Conservation (phyloP, 2,888 invertebrate species). For the Platycnemis pennipes region DNA sequence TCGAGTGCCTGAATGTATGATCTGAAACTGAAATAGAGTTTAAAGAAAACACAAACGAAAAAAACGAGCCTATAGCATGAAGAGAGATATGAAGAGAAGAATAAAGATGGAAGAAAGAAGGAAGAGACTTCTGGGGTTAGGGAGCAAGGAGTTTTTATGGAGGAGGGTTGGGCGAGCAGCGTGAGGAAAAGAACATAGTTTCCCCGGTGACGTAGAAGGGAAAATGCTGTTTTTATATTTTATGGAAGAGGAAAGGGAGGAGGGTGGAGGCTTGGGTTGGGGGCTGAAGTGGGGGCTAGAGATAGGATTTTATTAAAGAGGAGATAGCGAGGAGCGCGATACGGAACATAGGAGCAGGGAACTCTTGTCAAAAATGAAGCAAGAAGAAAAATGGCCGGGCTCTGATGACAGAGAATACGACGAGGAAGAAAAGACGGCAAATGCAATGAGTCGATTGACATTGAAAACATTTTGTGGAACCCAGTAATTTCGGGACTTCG, state of each 20-base stretch:
- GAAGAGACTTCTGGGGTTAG: not conserved
- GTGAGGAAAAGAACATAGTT: conserved; percentile 6
- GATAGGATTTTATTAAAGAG: conserved; percentile 52
- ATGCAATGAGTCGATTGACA: not conserved
- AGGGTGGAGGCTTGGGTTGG: not conserved
- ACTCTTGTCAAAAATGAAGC: not conserved
- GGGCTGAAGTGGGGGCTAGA: not conserved
- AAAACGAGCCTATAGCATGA: not conserved
- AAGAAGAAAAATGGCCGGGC: not conserved
- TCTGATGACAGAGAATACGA: not conserved
- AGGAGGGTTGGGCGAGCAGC: not conserved
- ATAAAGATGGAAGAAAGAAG: not conserved
- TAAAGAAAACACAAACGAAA: not conserved
- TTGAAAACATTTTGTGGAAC: not conserved
- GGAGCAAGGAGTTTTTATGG: not conserved
- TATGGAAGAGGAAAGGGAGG: not conserved
- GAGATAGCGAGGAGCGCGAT: conserved; percentile 37
- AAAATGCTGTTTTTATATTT: conserved; percentile 31
- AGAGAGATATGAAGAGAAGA: not conserved
- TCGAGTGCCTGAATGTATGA: not conserved
- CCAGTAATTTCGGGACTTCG: not conserved
- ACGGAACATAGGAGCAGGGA: not conserved
- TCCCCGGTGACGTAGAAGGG: conserved; percentile 18
- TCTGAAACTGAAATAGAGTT: not conserved
- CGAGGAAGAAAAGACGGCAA: not conserved